Conservation (phyloP, 2,797 vertebrate genomes). For the Neosilurus hyrtlii region DNA sequence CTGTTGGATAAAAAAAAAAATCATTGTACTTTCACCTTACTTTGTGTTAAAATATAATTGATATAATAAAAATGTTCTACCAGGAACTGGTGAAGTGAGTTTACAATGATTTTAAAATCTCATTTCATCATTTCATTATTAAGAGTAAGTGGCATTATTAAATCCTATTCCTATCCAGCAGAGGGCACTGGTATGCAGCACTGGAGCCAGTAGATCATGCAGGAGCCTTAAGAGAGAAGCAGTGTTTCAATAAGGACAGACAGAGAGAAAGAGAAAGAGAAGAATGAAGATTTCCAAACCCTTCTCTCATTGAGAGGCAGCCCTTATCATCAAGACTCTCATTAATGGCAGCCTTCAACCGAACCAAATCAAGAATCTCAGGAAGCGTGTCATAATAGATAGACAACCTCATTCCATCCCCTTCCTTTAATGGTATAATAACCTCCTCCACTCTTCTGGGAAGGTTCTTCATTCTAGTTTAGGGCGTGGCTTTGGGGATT, state of each 20-base stretch:
- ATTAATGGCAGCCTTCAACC: not conserved
- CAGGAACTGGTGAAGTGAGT: not conserved
- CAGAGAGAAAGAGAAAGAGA: not conserved
- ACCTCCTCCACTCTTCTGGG: not conserved
- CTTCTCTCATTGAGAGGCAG: not conserved
- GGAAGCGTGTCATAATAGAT: not conserved
- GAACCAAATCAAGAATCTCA: not conserved
- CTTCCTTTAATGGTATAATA: not conserved
- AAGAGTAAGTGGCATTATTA: not conserved
- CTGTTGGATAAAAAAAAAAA: not conserved
- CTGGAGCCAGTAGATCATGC: not conserved
- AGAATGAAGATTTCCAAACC: not conserved
- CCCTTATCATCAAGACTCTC: not conserved
- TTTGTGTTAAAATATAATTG: not conserved
- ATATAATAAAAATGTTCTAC: not conserved
- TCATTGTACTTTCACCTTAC: not conserved
- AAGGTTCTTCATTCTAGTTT: not conserved
- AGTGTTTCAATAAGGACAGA: not conserved
- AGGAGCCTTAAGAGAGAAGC: not conserved
- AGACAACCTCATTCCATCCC: not conserved
- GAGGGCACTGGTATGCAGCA: constrained; percentile 30
- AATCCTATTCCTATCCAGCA: constrained; percentile 14
- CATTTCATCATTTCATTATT: not conserved
- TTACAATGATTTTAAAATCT: not conserved
- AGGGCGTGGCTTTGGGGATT: not conserved